A percentile compares a stretch with the other conserved stretches of the same genome.
phyloP scores from a whole-genome alignment of 64 coral and sea anemone genomes.

The Montipora capricornis region DNA sequence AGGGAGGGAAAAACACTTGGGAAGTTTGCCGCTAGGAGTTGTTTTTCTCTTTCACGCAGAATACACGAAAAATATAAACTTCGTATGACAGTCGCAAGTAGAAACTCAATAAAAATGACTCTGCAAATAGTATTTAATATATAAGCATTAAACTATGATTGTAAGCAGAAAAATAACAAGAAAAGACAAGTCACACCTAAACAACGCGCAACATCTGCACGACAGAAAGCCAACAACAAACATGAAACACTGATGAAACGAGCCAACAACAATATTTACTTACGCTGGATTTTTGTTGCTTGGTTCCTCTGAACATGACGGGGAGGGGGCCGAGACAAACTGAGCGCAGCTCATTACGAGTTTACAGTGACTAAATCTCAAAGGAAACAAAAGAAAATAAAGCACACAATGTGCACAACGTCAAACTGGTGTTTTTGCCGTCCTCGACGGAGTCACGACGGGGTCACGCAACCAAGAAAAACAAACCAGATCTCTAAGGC shows the following conservation, averaged over 20 bases:
- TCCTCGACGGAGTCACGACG: neutral
- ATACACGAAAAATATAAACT: neutral
- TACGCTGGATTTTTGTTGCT: too few species aligned
- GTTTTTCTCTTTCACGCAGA: too few species aligned
- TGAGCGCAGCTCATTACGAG: too few species aligned
- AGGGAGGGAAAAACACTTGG: too few species aligned
- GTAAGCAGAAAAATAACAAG: neutral
- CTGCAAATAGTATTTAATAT: conserved; percentile 23
- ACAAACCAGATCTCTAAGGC: neutral
- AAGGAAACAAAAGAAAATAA: neutral
- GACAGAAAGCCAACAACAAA: too few species aligned
- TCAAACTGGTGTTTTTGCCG: neutral
- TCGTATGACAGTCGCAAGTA: neutral
- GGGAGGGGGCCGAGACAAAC: neutral
- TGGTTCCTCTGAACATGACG: too few species aligned
- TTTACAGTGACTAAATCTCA: too few species aligned
- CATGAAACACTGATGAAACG: neutral
- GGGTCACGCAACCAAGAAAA: neutral
- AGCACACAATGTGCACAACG: neutral
- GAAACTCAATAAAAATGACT: conserved; percentile 39
- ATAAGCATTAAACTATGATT: conserved; percentile 31
- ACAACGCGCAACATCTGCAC: too few species aligned
- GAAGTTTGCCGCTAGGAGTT: too few species aligned
- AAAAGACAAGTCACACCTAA: neutral
- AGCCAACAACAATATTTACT: too few species aligned